Evolutionary conservation across 2,797 vertebrate species (phyloP), one percentile per base, ranked within the genome.

Genomic region (Neopelma chrysocephalum): DNA sequence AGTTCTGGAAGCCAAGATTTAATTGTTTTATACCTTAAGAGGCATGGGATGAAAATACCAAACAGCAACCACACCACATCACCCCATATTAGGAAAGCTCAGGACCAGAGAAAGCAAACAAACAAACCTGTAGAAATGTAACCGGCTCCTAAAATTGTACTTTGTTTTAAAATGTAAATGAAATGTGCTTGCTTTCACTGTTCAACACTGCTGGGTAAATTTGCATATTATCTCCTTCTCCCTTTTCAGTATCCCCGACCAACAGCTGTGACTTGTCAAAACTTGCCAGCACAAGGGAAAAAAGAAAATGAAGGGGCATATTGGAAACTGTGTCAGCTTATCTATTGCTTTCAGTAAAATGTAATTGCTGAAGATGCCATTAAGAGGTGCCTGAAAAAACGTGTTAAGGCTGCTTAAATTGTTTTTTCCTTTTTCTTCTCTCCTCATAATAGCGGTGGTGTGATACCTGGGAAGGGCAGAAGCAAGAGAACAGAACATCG

Each of bases 231-330:
- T 97, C 96, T 96, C 66, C 87, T 95, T 94, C 86, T 87, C 71
- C 84, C 87, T 89, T 95, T 93, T 87, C 89, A 76, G 87, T 94
- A 94, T 96, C 95, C 96, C 94, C 51, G 13, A 90, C 94, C 95
- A 97, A 96, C 96, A 97, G 95, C 95, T 96, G 96, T 93, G 96
- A 93, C 95, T 96, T 97, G 96, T 96, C 96, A 96, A 96, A 96
- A 96, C 95, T 95, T 94, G 96, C 95, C 87, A 94, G 96, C 87
- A 93, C 85, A 79, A 89, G 82, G 70, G 87, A 88, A 95, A 96
- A 97, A 97, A 89, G 90, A 93, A 96, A 93, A 93, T 88, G 93
- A 95, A 94, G 73, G 94, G 94, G 36, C 73, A 90, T 91, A 94
- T 90, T 96, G 94, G 95, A 94, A 94, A 96, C 66, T 57, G 58